phyloP scores from a whole-genome alignment of 1,140 invertebrate species.

The Calephelis nemesis region DNA sequence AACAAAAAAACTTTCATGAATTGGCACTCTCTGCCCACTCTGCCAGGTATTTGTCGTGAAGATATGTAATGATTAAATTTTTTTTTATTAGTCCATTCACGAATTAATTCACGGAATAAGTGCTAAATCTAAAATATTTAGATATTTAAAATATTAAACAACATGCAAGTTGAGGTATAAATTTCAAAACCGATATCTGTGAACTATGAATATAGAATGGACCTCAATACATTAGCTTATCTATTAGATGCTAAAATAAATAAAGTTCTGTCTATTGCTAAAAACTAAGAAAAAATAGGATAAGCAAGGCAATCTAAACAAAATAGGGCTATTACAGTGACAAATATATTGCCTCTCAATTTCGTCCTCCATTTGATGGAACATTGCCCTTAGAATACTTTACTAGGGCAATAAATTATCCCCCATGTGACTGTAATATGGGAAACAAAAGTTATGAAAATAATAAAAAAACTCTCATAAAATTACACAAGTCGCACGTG shows the following conservation, averaged over 20 bases:
- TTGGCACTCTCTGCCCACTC: no score
- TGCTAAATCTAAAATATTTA: no score
- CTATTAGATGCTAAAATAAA: neutral
- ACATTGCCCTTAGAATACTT: slow-evolving; percentile 9
- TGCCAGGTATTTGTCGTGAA: no score
- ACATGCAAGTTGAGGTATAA: neutral
- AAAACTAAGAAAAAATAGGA: neutral
- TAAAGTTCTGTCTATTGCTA: neutral
- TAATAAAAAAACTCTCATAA: neutral
- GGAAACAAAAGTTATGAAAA: slow-evolving; percentile 16
- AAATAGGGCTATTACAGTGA: neutral
- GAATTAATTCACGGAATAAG: no score
- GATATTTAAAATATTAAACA: no score
- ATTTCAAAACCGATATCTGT: no score
- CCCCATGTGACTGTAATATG: slow-evolving; percentile 14
- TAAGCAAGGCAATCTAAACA: slow-evolving; percentile 7
- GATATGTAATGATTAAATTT: no score
- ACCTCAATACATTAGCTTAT: no score
- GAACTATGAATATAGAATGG: no score
- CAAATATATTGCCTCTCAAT: slow-evolving; percentile 15
- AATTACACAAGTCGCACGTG: neutral
- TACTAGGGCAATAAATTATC: slow-evolving; percentile 2
- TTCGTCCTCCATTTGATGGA: slow-evolving; percentile 14
- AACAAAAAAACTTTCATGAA: no score
- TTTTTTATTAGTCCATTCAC: no score